phyloP scores from a whole-genome alignment of 1,140 invertebrate genomes.

The Drosophila serrata region DNA sequence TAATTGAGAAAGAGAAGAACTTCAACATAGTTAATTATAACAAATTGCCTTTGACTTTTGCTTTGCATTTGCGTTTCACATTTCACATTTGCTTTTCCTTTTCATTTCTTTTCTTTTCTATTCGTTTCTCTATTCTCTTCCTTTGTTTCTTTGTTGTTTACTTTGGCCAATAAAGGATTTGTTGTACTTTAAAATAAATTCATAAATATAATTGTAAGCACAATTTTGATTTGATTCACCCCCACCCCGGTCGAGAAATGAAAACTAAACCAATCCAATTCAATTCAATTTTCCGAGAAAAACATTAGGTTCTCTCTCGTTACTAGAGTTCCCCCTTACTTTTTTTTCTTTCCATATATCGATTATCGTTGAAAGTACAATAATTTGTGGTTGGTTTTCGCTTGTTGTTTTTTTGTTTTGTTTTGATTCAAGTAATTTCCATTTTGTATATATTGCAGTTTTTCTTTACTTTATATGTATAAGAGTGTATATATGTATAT shows the following conservation, averaged over 20 bases:
- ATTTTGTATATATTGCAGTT: slow-evolving; percentile 82
- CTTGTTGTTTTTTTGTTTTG: slow-evolving; percentile 7
- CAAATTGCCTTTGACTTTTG: slow-evolving; percentile 56
- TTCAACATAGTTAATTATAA: slow-evolving; percentile 72
- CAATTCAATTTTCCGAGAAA: slow-evolving; percentile 24
- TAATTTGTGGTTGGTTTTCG: slow-evolving; percentile 42
- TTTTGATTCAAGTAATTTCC: slow-evolving; percentile 76
- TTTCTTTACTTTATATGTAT: slow-evolving; percentile 66
- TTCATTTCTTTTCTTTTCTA: background rate
- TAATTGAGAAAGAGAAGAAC: slow-evolving; percentile 57
- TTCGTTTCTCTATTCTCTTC: background rate
- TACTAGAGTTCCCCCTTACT: background rate
- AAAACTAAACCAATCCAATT: slow-evolving; percentile 39
- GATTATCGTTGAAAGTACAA: slow-evolving; percentile 43
- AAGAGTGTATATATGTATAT: slow-evolving; percentile 48
- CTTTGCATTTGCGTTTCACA: slow-evolving; percentile 44
- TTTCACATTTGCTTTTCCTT: slow-evolving; percentile 24
- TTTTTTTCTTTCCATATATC: slow-evolving; percentile 16
- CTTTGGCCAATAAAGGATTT: slow-evolving; percentile 79
- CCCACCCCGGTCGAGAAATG: slow-evolving; percentile 31
- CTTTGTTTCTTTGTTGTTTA: slow-evolving; percentile 36
- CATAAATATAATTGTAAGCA: slow-evolving; percentile 78
- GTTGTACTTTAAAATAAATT: slow-evolving; percentile 82
- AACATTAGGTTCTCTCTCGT: slow-evolving; percentile 7
- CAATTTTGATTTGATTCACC: slow-evolving; percentile 68